Evolutionary conservation across 2,113 vertebrate genomes (phyloP).

Genomic region (Marmota monax): DNA sequence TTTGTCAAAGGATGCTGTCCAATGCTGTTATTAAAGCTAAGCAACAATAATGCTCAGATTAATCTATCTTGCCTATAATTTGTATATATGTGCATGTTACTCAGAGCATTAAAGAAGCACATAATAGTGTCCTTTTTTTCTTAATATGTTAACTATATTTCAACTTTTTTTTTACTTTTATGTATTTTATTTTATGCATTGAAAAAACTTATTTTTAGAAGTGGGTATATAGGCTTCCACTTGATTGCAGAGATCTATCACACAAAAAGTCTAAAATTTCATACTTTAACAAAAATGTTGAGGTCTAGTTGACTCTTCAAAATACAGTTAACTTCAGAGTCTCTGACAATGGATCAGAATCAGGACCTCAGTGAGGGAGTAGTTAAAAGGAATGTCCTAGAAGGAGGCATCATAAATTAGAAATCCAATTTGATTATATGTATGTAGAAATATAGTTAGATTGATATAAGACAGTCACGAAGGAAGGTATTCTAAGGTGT

Average conservation of each 20-base stretch:
- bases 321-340: background rate
- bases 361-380: background rate
- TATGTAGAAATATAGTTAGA: background rate
- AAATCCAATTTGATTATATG: background rate
- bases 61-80: background rate
- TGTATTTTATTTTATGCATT: conserved; percentile 14
- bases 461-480: background rate
- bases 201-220: conserved; percentile 48
- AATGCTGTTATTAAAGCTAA: conserved; percentile 17
- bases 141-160: conserved; percentile 14
- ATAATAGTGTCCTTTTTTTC: background rate
- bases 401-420: background rate
- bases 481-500: background rate
- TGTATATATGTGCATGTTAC: background rate
- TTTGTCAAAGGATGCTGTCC: background rate
- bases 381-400: background rate
- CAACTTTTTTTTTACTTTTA: background rate
- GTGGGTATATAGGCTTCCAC: background rate
- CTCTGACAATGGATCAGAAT: background rate
- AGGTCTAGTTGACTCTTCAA: background rate
- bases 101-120: background rate
- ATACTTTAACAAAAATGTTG: background rate
- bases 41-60: background rate
- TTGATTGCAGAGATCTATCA: background rate
- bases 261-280: background rate